Base-by-base conservation (phyloP, 2,888 invertebrate genomes). In the Geotrupes spiniger region DNA sequence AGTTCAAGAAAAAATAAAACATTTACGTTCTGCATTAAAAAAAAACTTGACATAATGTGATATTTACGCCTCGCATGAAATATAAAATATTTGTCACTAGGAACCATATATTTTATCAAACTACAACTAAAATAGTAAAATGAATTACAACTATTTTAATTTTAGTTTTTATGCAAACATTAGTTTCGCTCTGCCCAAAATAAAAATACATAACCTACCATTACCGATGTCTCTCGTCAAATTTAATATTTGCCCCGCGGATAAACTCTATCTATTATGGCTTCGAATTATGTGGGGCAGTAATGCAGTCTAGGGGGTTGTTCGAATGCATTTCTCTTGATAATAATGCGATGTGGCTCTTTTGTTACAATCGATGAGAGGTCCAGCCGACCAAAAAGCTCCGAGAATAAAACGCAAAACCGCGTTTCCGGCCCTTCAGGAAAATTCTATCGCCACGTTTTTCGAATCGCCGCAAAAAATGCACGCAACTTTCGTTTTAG, bases 291-390 rank as follows among this genome's bases (percentile, higher is more conserved):
- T 57, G 42, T 51, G 38, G 48, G 48, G 48, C 48, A 48, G 38
- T 37, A 36, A 53, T 33, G 46, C 53, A 56, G 49, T 51, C 48
- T 54, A 54, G 59, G 54, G 57, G 56, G 54, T 56, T 26, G 27
- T 42, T 41, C 36, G 46, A 52, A 46, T 54, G 54, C 52, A 47
- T 45, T 39, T 36, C 36, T 40, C 33, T 36, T 46, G 55, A 55
- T 51, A 48, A 51, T 53, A 45, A 55, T 55, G 38, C 42, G 53
- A 53, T 43, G 48, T 49, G 55, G 44, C 53, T 40, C 56, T 52
- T 58, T 56, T 53, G 58, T 59, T 58, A 47, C 52, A 50, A 49
- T 38, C 47, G 42, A 42, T 41, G 58, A 60, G 56, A 57, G 55
- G 46, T 59, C 51, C 55, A 60, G 60, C 49, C 38, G 59, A 44